Percentiles rank a stretch among this genome's conserved stretches.
Evolutionary conservation across 2,113 vertebrate species (phyloP).

Genomic region (Nerophis lumbriciformis): DNA sequence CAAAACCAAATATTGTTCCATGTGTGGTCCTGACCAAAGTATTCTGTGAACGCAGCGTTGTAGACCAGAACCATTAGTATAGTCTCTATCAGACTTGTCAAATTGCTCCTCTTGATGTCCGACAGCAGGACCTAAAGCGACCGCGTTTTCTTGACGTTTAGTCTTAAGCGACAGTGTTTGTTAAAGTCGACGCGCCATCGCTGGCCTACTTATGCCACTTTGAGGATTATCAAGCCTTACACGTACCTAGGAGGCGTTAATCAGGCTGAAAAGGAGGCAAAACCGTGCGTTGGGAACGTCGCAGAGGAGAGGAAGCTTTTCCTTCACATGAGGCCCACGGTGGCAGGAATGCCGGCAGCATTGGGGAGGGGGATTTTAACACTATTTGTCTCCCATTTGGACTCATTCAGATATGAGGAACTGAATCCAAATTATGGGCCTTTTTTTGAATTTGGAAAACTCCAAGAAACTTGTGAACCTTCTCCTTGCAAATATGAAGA

Average conservation of each 20-base stretch:
- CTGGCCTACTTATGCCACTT: slow-evolving; percentile 12
- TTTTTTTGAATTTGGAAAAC: no score
- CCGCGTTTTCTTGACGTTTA: not conserved
- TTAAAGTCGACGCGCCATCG: not conserved
- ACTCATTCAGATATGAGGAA: not conserved
- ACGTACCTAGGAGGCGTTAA: slow-evolving; percentile 8
- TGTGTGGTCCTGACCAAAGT: no score
- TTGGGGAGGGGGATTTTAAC: not conserved
- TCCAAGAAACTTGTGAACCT: slow-evolving; percentile 4
- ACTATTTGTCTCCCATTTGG: not conserved
- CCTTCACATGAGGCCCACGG: not conserved
- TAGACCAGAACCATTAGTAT: not conserved
- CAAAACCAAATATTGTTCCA: no score
- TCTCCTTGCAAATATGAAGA: no score
- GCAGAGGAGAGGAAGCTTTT: not conserved
- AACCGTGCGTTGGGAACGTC: not conserved
- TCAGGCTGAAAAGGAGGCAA: slow-evolving; percentile 2
- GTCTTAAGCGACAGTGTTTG: slow-evolving; percentile 7
- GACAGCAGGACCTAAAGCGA: not conserved
- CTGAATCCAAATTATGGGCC: no score
- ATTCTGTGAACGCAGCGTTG: no score
- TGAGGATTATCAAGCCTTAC: slow-evolving; percentile 11
- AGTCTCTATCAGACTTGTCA: not conserved
- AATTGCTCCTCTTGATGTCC: not conserved
- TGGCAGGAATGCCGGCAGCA: not conserved